Percentiles rank a stretch among this genome's conserved stretches.
Conservation (phyloP, 2,797 vertebrate species). For the Typhlichthys subterraneus region DNA sequence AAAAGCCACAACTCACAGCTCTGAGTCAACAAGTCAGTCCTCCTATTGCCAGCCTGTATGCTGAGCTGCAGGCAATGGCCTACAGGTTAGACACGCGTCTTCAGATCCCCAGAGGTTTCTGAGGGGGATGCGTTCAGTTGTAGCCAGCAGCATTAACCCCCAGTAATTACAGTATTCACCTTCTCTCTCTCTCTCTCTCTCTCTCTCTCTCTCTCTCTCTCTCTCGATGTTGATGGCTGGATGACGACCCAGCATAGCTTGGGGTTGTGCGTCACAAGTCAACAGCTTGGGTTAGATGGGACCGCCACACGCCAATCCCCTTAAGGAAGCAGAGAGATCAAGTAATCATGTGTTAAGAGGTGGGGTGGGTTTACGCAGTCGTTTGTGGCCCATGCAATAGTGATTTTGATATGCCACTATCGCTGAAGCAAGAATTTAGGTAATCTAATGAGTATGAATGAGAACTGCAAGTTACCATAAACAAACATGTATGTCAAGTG, state of each 20-base stretch:
- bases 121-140: slow-evolving; percentile 31
- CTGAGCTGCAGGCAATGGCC: slow-evolving; percentile 59
- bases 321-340: slow-evolving; percentile 1
- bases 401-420: slow-evolving; percentile 1
- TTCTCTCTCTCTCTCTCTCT: slow-evolving; percentile 51
- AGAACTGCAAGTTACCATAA: neutral
- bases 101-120: slow-evolving; percentile 44
- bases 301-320: slow-evolving; percentile 48
- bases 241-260: slow-evolving; percentile 55
- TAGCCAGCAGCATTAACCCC: slow-evolving; percentile 48
- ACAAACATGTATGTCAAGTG: neutral
- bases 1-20: neutral
- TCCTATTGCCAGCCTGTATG: neutral
- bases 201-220: slow-evolving; percentile 54
- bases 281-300: slow-evolving; percentile 62
- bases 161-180: slow-evolving; percentile 69
- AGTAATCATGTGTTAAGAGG: neutral
- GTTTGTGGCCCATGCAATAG: neutral
- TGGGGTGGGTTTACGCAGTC: neutral
- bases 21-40: neutral
- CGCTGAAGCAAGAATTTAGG: slow-evolving; percentile 12
- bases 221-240: slow-evolving; percentile 52
- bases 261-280: slow-evolving; percentile 48
- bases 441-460: slow-evolving; percentile 3
- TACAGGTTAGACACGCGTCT: slow-evolving; percentile 67